Evolutionary conservation across 2,797 vertebrate genomes (phyloP).

Genomic region (Chelmon rostratus): DNA sequence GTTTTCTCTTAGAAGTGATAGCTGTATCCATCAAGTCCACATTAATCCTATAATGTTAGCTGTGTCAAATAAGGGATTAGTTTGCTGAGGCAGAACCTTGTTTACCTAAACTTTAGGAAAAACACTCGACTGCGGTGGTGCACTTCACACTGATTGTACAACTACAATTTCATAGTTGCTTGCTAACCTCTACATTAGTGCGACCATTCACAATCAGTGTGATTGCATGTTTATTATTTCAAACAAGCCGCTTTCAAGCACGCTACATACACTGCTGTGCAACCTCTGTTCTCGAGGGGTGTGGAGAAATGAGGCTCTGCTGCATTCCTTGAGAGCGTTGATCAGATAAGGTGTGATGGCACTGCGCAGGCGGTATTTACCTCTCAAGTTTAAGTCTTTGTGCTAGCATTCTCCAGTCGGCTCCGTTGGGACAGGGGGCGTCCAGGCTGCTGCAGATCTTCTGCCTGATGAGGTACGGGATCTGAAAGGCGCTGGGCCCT

Average conservation of each 20-base stretch:
- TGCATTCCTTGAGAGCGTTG: conserved; percentile 20
- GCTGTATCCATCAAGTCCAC: conserved; percentile 72
- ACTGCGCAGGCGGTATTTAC: conserved; percentile 73
- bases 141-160: conserved; percentile 35
- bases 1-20: conserved; percentile 69
- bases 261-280: not conserved
- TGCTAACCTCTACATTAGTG: conserved; percentile 15
- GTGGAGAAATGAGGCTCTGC: conserved; percentile 35
- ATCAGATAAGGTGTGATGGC: conserved; percentile 28
- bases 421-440: conserved; percentile 92
- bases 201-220: conserved; percentile 15
- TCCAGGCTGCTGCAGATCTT: conserved; percentile 99
- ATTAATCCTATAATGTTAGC: conserved; percentile 73
- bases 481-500: conserved; percentile 99
- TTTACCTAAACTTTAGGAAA: conserved; percentile 63
- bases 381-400: conserved; percentile 99
- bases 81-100: conserved; percentile 63
- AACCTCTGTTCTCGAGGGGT: conserved; percentile 14
- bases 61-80: conserved; percentile 72
- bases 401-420: conserved; percentile 97
- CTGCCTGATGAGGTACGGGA: conserved; percentile 99
- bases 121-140: conserved; percentile 29
- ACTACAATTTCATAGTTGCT: not conserved
- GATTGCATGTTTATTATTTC: conserved; percentile 38
- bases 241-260: conserved; percentile 23